A percentile compares a stretch with the other conserved stretches of the same genome.
phyloP scores from a whole-genome alignment of 2,113 vertebrate species.

The Caranx melampygus region DNA sequence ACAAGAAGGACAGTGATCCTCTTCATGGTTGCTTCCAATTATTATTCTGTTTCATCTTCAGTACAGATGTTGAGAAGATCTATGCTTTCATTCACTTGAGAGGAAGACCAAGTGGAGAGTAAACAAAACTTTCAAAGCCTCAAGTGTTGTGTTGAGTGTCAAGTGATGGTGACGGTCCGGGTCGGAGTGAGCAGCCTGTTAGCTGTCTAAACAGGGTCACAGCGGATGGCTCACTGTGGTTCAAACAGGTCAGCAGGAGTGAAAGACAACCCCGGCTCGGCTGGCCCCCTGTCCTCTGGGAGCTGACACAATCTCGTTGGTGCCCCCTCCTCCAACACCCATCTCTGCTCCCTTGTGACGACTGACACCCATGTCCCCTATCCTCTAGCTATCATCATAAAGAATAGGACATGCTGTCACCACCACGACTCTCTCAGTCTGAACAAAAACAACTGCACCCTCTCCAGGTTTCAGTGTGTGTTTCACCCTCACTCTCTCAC shows the following conservation, averaged over 20 bases:
- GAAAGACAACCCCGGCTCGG: conserved; percentile 65
- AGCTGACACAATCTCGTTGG: conserved; percentile 37
- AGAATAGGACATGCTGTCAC: conserved; percentile 46
- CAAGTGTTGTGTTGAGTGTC: conserved; percentile 60
- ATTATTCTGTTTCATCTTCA: conserved; percentile 73
- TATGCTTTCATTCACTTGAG: conserved; percentile 34
- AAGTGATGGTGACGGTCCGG: conserved; percentile 66
- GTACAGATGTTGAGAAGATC: conserved; percentile 64
- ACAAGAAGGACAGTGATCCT: conserved; percentile 36
- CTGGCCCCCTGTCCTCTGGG: conserved; percentile 20
- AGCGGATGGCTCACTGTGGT: conserved; percentile 56
- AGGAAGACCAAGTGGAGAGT: conserved; percentile 62
- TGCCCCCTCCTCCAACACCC: neutral
- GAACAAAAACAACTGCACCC: conserved; percentile 48
- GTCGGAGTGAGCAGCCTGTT: conserved; percentile 51
- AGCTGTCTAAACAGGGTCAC: conserved; percentile 64
- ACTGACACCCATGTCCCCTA: conserved; percentile 49
- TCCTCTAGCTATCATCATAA: conserved; percentile 21
- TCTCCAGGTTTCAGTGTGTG: conserved; percentile 8
- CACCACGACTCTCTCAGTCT: conserved; percentile 46
- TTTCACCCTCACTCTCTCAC: conserved; percentile 3
- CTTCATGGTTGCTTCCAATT: conserved; percentile 58
- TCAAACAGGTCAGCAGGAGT: conserved; percentile 65
- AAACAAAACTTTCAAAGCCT: conserved; percentile 66
- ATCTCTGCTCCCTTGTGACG: conserved; percentile 23